Base-by-base conservation (phyloP, 2,113 vertebrate genomes). In the Vidua macroura region DNA sequence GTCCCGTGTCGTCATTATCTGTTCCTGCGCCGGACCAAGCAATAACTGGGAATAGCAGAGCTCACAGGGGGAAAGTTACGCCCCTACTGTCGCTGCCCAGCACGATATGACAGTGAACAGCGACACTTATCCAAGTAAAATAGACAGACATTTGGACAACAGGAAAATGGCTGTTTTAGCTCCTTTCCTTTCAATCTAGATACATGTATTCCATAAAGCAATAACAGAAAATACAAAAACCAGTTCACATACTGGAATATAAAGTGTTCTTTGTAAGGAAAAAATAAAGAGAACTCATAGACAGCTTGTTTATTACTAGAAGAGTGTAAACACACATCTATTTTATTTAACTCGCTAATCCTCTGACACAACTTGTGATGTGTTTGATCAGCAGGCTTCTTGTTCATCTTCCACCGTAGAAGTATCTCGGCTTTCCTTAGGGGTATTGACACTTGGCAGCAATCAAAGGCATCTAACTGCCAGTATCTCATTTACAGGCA, bases 381-480 rank as follows among this genome's bases (percentile, higher is more conserved):
- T 82, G 62, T 90, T 93, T 90, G 86, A 95, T 92, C 88, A 96
- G 83, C 92, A 90, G 56, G 60, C 44, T 90, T 90, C 93, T 93
- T 75, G 83, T 83, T 93, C 95, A 82, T 86, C 76, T 93, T 93
- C 76, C 58, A 58, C 79, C 5, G 3, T 1, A 83, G 68, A 95
- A 93, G 56, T 49, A 64, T 73, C 82, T 90, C n/a, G 3, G 52
- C 49, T 93, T 96, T 95, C 90, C 94, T 88, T 79, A 69, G 69
- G 69, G 95, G 69, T 62, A 90, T 66, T 92, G 86, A 92, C 94
- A 96, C 88, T 90, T 96, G 95, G 93, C 86, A 96, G 88, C 88
- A 96, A 93, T 96, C 79, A 96, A 92, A 96, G 41, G 35, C 73
- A 88, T 92, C 88, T 84, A 75, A 92, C 90, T 88, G 76, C 73